Conservation (phyloP, 2,113 vertebrate genomes). For the Salvator merianae region DNA sequence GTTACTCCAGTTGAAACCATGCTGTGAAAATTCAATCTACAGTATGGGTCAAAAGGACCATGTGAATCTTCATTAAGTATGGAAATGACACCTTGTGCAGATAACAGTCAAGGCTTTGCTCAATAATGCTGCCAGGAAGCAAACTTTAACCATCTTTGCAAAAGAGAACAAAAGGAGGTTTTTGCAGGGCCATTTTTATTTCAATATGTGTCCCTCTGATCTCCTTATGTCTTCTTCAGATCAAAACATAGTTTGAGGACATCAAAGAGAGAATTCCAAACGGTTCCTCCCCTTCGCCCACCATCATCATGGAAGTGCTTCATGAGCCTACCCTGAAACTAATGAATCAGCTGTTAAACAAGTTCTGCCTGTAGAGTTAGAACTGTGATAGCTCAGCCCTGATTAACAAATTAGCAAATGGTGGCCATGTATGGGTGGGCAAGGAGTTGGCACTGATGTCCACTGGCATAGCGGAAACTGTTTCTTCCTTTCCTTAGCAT, state of each 20-base stretch:
- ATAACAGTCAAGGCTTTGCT: not conserved
- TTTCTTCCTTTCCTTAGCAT: no score
- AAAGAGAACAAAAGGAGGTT: not conserved
- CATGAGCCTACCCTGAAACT: not conserved
- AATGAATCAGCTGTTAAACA: not conserved
- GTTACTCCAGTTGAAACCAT: not conserved
- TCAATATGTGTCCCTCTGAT: not conserved
- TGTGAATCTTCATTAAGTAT: constrained; percentile 13
- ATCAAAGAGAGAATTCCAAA: not conserved
- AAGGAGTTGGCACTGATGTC: not conserved
- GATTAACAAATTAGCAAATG: not conserved
- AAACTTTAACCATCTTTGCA: not conserved
- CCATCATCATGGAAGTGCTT: not conserved
- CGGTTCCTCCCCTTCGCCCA: not conserved
- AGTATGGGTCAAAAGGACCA: constrained; percentile 9
- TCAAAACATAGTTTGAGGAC: no score
- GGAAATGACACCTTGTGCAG: constrained; percentile 13
- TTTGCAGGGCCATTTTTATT: not conserved
- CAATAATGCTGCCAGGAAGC: not conserved
- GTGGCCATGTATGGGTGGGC: not conserved
- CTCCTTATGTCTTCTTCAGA: not conserved
- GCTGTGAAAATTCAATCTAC: constrained; percentile 18
- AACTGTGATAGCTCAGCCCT: not conserved
- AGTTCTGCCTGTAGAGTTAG: no score
- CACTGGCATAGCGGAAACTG: no score